Base-by-base conservation (phyloP, 2,888 invertebrate species). In the Lobophora halterata region DNA sequence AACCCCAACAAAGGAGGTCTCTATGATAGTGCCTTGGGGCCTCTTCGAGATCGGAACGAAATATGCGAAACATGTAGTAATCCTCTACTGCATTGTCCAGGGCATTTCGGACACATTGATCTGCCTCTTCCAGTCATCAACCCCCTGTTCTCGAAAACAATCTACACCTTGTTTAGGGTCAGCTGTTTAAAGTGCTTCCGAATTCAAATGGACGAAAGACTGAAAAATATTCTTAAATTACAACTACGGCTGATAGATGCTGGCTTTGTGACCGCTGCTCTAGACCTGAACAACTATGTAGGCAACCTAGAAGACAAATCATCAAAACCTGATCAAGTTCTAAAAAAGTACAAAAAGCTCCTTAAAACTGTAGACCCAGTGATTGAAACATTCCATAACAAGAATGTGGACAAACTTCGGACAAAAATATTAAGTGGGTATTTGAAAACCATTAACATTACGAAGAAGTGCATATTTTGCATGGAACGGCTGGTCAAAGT, bases 71-170 rank as follows among this genome's bases (percentile, higher is more conserved):
- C 97, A 3, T 99, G 98, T 66, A 89, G 90, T 5, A 89, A 91
- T 50, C 89, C 88, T 8, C 70, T 90, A 24, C 67, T 89, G 3
- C 83, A 90, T 46, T 98, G 98, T 67, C 91, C 94, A 0, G 99
- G 99, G 0, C 99, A 99, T 79, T 93, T 97, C 76, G 99, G 99
- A 0, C 96, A 98, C 68, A 97, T 99, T 47, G 94, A 95, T 52
- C 83, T 99, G 1, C 95, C 96, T 0, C 79, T 98, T 5, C 92
- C 96, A 0, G 94, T 97, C 0, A 92, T 95, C 38, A 98, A 99
- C 88, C 98, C 99, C 0, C 67, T 99, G 26, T 96, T 97, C 63
- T 92, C 94, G 47, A 93, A 92, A 62, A 89, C 91, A 14, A 86
- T 98, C 8, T 90, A 89, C 35, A 89, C 88, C 1, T 71, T 96